Evolutionary conservation across 2,797 vertebrate species (phyloP).

Genomic region (Merluccius polli): DNA sequence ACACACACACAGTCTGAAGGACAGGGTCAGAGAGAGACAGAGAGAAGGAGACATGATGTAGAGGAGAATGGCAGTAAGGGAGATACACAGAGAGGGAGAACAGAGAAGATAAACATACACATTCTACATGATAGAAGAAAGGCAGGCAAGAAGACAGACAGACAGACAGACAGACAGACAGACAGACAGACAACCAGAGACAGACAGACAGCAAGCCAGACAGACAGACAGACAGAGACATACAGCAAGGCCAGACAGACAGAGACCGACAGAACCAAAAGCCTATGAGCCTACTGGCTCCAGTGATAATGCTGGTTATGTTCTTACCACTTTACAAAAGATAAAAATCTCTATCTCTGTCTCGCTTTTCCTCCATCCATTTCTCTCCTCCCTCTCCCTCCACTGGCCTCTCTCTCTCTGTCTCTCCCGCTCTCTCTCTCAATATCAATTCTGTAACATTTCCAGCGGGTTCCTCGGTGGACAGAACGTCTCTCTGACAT

Average conservation of each 20-base stretch:
- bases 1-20: too few species aligned
- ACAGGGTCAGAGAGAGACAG: too few species aligned
- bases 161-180: neutral
- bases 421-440: neutral
- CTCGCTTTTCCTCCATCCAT: neutral
- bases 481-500: slow-evolving; percentile 53
- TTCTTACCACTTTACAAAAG: neutral
- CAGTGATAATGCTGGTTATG: neutral
- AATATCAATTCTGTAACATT: slow-evolving; percentile 52
- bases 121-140: too few species aligned
- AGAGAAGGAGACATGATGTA: too few species aligned
- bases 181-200: too few species aligned
- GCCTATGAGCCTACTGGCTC: neutral
- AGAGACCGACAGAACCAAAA: too few species aligned
- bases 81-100: too few species aligned
- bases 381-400: slow-evolving; percentile 22
- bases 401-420: neutral
- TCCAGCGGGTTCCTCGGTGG: slow-evolving; percentile 39
- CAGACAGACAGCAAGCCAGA: too few species aligned
- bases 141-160: neutral
- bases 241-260: too few species aligned
- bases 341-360: neutral
- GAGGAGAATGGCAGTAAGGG: too few species aligned
- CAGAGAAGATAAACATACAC: too few species aligned
- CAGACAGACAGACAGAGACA: too few species aligned